Base-by-base conservation (phyloP, 2,888 invertebrate species). In the Sinodicranocentrus sp. region DNA sequence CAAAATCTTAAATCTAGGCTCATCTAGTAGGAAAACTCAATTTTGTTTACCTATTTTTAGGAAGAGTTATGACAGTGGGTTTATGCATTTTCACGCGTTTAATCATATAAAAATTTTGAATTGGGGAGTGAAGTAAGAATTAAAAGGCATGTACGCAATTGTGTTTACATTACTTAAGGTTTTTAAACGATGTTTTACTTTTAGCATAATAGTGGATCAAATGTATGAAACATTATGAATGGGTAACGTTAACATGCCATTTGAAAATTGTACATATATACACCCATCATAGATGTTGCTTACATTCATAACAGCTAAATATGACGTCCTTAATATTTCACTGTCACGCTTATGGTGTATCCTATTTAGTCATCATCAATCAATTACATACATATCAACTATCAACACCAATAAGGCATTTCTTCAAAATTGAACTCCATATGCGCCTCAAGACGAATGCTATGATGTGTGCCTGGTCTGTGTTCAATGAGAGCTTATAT, bases 351-450 rank as follows among this genome's bases (percentile, higher is more conserved):
- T 52, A 19, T 15, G 52, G 17, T 52, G 10, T 48, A 13, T 48
- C n/a, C 48, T n/a, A 48, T n/a, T 48, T n/a, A 48, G n/a, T 6
- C 52, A n/a, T 17, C 52, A 52, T 17, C 52, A 52, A 52, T 52
- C 52, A 52, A 52, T 52, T 52, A 52, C 52, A 52, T 19, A 52
- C 52, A 8, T 52, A 19, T 52, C 52, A 17, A 19, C 52, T 19
- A 52, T 39, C 6, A 8, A 39, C 13, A 39, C 39, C 39, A 8
- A 39, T 39, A 39, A 13, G 39, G 13, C 5, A 39, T 39, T 39
- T 8, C 17, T 52, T n/a, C 15, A 52, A 8, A 52, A 8, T 19
- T 2, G 19, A 17, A 2, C 19, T 52, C 19, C 8, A 19, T 1
- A 52, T 52, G 8, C n/a, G 19, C 15, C 19, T 2, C 17, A 52